Base-by-base conservation (phyloP, 2,797 vertebrate species). In the Chlorospingus semifuscus region DNA sequence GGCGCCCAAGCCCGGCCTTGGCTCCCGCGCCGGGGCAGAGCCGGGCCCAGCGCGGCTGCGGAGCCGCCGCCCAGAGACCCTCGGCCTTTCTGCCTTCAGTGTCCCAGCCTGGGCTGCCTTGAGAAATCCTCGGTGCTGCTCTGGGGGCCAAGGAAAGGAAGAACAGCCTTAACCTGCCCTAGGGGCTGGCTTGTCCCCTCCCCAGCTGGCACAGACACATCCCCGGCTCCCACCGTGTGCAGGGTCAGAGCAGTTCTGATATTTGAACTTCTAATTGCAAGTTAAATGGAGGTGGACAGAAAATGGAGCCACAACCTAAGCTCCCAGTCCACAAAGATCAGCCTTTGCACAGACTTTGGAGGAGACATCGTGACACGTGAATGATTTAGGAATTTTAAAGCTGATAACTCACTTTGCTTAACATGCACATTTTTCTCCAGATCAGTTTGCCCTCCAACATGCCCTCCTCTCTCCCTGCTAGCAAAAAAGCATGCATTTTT, bases 181-280 rank as follows among this genome's bases (percentile, higher is more conserved):
- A 10, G n/a, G 44, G 23, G 11, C 44, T 34, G 23, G 3, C 57
- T 83, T 15, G 20, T 2, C 21, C 22, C 17, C 4, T 72, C 14
- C n/a, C 32, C 50, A 42, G 42, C 47, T 15, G 15, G 24, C 44
- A 44, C 18, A 18, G 24, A 30, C 30, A 18, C 11, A 39, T 9
- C 37, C 15, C 8, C 0, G 6, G 14, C 41, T 80, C 18, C 15
- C 22, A 53, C 34, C 3, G 0, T 0, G 1, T 27, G 21, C 2
- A 36, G 7, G 21, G 52, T 22, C 12, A 15, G 49, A 39, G 19
- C 9, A 12, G 15, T 7, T 11, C 9, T 3, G 8, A 27, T 2
- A 1, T 34, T 93, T 49, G 47, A 6, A 18, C 26, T 65, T 65
- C 46, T 32, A 52, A 44, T 7, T 39, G 20, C 34, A 65, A 69